Percentiles rank a stretch among this genome's conserved stretches.
Evolutionary conservation across 2,888 invertebrate species (phyloP).

Genomic region (Adelognathus sp.): DNA sequence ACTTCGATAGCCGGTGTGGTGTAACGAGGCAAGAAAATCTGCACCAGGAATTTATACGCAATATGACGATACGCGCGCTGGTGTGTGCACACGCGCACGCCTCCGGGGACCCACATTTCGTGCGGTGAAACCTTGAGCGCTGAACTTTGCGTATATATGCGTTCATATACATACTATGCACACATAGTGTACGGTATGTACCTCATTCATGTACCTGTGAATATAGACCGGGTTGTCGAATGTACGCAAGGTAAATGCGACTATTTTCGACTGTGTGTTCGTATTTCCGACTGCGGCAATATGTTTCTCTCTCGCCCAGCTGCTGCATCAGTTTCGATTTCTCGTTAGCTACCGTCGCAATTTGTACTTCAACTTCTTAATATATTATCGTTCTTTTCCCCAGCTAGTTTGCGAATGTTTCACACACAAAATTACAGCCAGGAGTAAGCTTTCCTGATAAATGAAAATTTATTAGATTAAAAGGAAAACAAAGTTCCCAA

Average conservation of each 20-base stretch:
- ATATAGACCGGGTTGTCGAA: background rate
- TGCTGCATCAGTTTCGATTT: background rate
- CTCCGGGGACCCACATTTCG: conserved; percentile 43
- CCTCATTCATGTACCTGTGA: background rate
- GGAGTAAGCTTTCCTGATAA: too few relatives aligned
- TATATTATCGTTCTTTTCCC: too few relatives aligned
- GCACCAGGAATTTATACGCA: conserved; percentile 45
- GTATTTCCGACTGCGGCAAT: background rate
- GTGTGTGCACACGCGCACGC: conserved; percentile 13
- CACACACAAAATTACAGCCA: too few relatives aligned
- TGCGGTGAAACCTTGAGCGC: conserved; percentile 33
- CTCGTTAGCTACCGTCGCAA: background rate
- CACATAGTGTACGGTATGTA: background rate
- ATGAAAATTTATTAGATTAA: too few relatives aligned
- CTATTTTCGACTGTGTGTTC: background rate
- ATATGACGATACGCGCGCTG: conserved; percentile 47
- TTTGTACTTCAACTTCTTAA: too few relatives aligned
- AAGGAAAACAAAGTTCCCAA: too few relatives aligned
- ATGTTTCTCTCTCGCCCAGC: background rate
- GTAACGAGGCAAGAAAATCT: conserved; percentile 44
- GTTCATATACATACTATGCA: background rate
- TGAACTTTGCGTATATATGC: conserved; percentile 27
- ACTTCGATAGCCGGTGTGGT: background rate
- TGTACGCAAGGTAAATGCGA: background rate
- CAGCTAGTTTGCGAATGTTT: too few relatives aligned